A percentile compares a stretch with the other conserved stretches of the same genome.
phyloP scores from a whole-genome alignment of 2,888 invertebrate genomes.

The Idaea aversata region DNA sequence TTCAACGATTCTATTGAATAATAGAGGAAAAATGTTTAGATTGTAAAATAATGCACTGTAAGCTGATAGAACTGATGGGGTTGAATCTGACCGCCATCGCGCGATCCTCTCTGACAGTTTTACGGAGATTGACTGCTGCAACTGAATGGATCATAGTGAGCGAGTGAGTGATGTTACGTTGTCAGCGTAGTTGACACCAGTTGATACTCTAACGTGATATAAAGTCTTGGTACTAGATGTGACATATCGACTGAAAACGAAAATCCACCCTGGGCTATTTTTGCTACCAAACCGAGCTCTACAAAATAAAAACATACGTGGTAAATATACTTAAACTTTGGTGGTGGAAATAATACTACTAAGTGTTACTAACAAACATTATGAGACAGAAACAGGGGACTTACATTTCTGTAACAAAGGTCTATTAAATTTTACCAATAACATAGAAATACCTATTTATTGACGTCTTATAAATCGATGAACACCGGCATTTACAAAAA shows the following conservation, averaged over 20 bases:
- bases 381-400: no score
- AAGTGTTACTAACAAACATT: no score
- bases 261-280: not conserved
- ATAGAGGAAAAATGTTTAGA: not conserved
- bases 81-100: not conserved
- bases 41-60: not conserved
- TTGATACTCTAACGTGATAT: not conserved
- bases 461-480: no score
- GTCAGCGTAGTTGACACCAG: not conserved
- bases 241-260: not conserved
- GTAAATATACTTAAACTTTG: no score
- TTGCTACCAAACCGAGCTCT: no score
- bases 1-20: not conserved
- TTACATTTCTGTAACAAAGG: no score
- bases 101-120: not conserved
- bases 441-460: no score
- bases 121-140: not conserved
- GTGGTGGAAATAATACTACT: no score
- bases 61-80: not conserved
- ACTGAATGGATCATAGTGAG: no score
- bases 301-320: no score
- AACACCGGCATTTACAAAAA: no score
- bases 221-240: not conserved
- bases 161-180: not conserved
- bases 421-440: no score